Percentiles rank a stretch among this genome's conserved stretches.
Evolutionary conservation across 2,888 invertebrate species (phyloP).

Genomic region (Antheraea assamensis): DNA sequence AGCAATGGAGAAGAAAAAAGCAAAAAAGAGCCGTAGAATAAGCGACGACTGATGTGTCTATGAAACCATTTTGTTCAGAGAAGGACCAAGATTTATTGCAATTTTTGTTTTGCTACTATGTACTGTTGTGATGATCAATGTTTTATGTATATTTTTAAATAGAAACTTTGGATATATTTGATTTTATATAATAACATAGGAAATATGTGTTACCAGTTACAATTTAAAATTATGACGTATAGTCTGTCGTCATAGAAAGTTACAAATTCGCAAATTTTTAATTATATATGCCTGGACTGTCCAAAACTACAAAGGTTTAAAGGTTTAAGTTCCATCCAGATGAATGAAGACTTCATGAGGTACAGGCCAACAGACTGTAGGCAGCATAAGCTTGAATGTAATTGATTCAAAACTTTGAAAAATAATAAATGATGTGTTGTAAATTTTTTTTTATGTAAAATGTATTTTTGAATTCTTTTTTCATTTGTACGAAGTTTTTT

Average conservation of each 20-base stretch:
- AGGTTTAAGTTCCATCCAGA: too few relatives aligned
- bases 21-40: slow-evolving; percentile 78
- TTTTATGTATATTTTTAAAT: not conserved
- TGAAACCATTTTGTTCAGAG: not conserved
- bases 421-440: too few relatives aligned
- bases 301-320: too few relatives aligned
- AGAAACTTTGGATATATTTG: not conserved
- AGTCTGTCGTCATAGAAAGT: slow-evolving; percentile 1
- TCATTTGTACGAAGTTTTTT: too few relatives aligned
- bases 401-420: too few relatives aligned
- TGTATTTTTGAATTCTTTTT: too few relatives aligned
- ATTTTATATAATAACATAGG: not conserved
- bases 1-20: slow-evolving; percentile 89
- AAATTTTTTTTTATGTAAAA: too few relatives aligned
- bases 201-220: not conserved
- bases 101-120: not conserved
- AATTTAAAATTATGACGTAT: not conserved
- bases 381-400: too few relatives aligned
- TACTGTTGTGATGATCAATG: not conserved
- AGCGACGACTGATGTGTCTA: slow-evolving; percentile 59
- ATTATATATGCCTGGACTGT: not conserved
- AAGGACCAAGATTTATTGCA: slow-evolving; percentile 13
- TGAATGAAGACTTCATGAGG: too few relatives aligned
- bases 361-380: too few relatives aligned
- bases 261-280: not conserved